Evolutionary conservation across 2,797 vertebrate genomes (phyloP).

Genomic region (Hyperoplus immaculatus): DNA sequence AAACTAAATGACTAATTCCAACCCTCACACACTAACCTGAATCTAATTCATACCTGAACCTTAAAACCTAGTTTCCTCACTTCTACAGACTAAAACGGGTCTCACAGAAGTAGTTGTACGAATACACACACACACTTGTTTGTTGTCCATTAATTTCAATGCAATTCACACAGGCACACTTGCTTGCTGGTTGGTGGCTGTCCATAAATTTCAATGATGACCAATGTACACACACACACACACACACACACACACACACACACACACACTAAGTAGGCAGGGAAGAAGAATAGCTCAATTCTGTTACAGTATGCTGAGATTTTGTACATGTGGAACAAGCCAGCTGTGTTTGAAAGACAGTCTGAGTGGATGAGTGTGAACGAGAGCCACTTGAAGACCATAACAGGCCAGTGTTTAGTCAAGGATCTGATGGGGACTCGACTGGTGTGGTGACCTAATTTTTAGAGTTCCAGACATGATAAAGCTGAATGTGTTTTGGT

Average conservation of each 20-base stretch:
- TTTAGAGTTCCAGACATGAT: constrained; percentile 42
- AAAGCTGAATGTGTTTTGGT: constrained; percentile 34
- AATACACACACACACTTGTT: no score
- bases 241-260: constrained; percentile 22
- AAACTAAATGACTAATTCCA: no score
- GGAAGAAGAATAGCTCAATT: constrained; percentile 68
- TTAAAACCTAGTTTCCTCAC: no score
- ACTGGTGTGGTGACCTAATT: constrained; percentile 47
- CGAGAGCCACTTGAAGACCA: constrained; percentile 31
- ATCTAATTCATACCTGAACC: no score
- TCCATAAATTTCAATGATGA: no score
- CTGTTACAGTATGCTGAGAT: constrained; percentile 43
- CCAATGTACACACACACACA: no score
- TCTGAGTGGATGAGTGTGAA: constrained; percentile 15
- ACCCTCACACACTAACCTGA: no score
- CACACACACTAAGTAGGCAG: constrained; percentile 48
- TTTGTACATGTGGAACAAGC: constrained; percentile 55
- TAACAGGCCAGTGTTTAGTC: constrained; percentile 12
- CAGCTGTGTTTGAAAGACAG: constrained; percentile 56
- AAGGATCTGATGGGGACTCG: constrained; percentile 16
- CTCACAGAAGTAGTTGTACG: no score
- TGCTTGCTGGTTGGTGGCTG: no score
- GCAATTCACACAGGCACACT: no score
- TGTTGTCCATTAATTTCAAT: no score
- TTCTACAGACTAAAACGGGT: no score